Evolutionary conservation across 1,140 invertebrate species (phyloP), one percentile per base, ranked within the genome.

Genomic region (Macrostomum lignano): DNA sequence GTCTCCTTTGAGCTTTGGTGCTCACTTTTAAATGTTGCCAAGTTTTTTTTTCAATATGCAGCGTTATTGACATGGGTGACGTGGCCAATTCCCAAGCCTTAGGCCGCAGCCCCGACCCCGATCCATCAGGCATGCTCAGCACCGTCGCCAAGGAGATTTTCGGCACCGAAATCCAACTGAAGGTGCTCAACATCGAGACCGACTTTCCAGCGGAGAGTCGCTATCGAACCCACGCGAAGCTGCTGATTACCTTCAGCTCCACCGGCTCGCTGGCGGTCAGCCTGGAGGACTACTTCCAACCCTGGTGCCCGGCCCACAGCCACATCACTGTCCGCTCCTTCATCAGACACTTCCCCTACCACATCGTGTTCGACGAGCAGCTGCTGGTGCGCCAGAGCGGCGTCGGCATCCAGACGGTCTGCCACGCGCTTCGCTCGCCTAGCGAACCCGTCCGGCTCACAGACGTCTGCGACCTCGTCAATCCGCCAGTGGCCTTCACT

Each of bases 301-400:
- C 36, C 33, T 10, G 31, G 36, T 21, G 26, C 13, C 40, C 38
- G 21, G 25, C 28, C 14, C 30, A 22, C 17, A 42, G 32, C 13
- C 23, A 35, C 5, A 28, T 42, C 6, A 38, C 25, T 25, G 26
- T 31, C n/a, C 17, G 22, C 2, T 46, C 52, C 24, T 52, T 50
- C 36, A 39, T 43, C 20, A 33, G 37, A 5, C 49, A 50, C 17
- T 55, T 61, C 28, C 57, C 57, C 5, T 55, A 58, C 39, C 57
- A 60, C 39, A 44, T 60, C 14, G 49, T 57, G 15, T 60, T 60
- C 38, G 48, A 60, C 36, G 25, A 41, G 17, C 35, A 47, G 13
- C 35, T 60, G 9, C 25, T 36, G 25, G 42, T 60, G 7, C 40
- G 46, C 33, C 57, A 60, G 34, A 45, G 46, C 33, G 57, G 58